A percentile compares a stretch with the other conserved stretches of the same genome.
phyloP scores from a whole-genome alignment of 2,888 invertebrate species.

The Drosophila phalerata region DNA sequence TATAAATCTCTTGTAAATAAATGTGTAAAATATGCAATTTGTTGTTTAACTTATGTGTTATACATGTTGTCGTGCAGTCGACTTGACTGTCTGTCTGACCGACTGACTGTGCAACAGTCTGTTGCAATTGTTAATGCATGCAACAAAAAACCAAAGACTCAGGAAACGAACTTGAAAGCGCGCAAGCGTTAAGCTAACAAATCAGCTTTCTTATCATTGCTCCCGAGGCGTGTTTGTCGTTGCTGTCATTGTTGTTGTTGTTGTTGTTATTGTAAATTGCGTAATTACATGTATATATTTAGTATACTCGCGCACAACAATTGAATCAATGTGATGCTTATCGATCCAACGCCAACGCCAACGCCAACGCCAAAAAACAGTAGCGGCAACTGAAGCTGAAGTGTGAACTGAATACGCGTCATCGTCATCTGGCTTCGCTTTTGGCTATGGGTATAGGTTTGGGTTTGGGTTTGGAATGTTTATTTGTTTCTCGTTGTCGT shows the following conservation, averaged over 20 bases:
- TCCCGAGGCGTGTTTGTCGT: slow-evolving; percentile 1
- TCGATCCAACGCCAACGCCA: slow-evolving; percentile 42
- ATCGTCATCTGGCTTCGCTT: slow-evolving; percentile 52
- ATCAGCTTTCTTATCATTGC: slow-evolving; percentile 49
- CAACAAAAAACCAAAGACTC: slow-evolving; percentile 61
- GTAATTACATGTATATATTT: slow-evolving; percentile 31
- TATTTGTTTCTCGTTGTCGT: slow-evolving; percentile 32
- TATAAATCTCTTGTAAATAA: slow-evolving; percentile 70
- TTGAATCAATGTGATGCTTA: slow-evolving; percentile 36
- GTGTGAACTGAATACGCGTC: slow-evolving; percentile 64
- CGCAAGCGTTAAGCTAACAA: slow-evolving; percentile 62
- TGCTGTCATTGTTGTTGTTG: slow-evolving; percentile 6
- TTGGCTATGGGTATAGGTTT: slow-evolving; percentile 22
- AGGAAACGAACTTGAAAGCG: slow-evolving; percentile 77
- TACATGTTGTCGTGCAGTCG: slow-evolving; percentile 28
- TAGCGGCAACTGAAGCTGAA: slow-evolving; percentile 33
- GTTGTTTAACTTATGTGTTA: slow-evolving; percentile 50
- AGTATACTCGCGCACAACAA: slow-evolving; percentile 1
- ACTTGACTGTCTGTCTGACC: not conserved
- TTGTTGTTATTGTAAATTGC: slow-evolving; percentile 34
- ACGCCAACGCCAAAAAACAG: slow-evolving; percentile 25
- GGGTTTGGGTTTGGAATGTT: slow-evolving; percentile 54
- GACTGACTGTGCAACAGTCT: slow-evolving; percentile 33
- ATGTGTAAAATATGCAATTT: slow-evolving; percentile 68
- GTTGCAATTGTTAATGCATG: slow-evolving; percentile 43